phyloP scores from a whole-genome alignment of 1,140 invertebrate species.

The Philaenus spumarius region DNA sequence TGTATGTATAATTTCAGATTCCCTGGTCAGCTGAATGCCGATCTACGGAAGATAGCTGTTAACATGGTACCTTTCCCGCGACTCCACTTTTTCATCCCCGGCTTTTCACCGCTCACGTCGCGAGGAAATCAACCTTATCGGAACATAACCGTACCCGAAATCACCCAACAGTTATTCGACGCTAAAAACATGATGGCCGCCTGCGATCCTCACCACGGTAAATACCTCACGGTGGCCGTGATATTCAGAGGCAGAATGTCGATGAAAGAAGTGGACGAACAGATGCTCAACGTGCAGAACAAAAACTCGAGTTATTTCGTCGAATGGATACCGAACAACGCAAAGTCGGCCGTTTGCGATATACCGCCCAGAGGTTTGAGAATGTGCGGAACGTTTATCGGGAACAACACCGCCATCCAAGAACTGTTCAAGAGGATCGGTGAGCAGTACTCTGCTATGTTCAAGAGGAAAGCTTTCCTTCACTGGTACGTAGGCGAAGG shows the following conservation, averaged over 20 bases:
- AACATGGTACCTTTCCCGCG: constrained; percentile 98
- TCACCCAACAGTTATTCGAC: constrained; percentile 88
- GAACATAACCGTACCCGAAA: constrained; percentile 78
- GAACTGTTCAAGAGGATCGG: constrained; percentile 81
- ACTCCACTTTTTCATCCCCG: constrained; percentile 95
- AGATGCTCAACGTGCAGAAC: constrained; percentile 85
- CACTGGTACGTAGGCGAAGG: constrained; percentile 62
- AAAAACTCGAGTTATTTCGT: constrained; percentile 91
- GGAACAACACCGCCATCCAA: constrained; percentile 84
- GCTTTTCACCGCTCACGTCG: constrained; percentile 89
- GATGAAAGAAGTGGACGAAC: constrained; percentile 91
- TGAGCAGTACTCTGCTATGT: constrained; percentile 88
- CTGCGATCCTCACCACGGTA: constrained; percentile 85
- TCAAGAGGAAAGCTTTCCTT: constrained; percentile 87
- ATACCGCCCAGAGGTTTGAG: constrained; percentile 85
- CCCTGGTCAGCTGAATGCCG: constrained; percentile 80
- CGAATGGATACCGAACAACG: constrained; percentile 91
- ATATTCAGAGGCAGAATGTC: constrained; percentile 94
- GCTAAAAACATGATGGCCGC: constrained; percentile 94
- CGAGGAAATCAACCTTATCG: constrained; percentile 78
- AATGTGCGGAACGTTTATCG: constrained; percentile 89
- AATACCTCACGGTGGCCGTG: constrained; percentile 89
- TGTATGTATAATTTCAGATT: too few species aligned
- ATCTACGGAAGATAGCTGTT: constrained; percentile 92
- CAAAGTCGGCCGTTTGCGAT: constrained; percentile 88